phyloP scores from a whole-genome alignment of 37 sponge, comb jelly and placozoan species.

The Geodia barretti region DNA sequence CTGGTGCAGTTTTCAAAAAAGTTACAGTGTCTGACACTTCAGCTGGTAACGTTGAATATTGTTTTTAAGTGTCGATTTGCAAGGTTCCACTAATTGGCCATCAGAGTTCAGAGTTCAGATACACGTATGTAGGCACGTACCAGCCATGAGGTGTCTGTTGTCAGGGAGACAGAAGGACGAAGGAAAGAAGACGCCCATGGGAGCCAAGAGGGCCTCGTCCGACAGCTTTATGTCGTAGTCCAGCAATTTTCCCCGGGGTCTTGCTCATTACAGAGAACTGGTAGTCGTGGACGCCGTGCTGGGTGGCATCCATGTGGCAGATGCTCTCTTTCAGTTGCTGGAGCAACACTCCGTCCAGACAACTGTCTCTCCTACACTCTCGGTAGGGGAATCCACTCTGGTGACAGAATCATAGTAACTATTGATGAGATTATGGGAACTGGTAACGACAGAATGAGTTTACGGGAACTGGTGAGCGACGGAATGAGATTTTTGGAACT shows the following conservation, averaged over 20 bases:
- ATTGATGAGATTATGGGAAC: neutral
- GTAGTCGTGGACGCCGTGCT: constrained; percentile 24
- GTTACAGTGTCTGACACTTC: too few relatives aligned
- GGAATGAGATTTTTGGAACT: too few relatives aligned
- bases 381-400: constrained; percentile 84
- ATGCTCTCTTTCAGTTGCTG: constrained; percentile 83
- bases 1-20: too few relatives aligned
- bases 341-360: constrained; percentile 72
- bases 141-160: constrained; percentile 51
- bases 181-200: constrained; percentile 72
- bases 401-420: neutral
- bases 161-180: constrained; percentile 57
- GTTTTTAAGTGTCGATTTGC: too few relatives aligned
- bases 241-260: constrained; percentile 14
- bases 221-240: constrained; percentile 58
- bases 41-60: too few relatives aligned
- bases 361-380: constrained; percentile 41
- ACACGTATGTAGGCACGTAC: too few relatives aligned
- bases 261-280: constrained; percentile 42
- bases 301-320: constrained; percentile 78
- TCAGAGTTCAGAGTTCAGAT: too few relatives aligned
- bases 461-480: too few relatives aligned
- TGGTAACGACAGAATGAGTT: neutral
- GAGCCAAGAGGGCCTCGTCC: constrained; percentile 43
- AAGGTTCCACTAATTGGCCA: too few relatives aligned